Evolutionary conservation across 2,888 invertebrate genomes (phyloP), one percentile per base, ranked within the genome.

Genomic region (Adelphocoris suturalis): DNA sequence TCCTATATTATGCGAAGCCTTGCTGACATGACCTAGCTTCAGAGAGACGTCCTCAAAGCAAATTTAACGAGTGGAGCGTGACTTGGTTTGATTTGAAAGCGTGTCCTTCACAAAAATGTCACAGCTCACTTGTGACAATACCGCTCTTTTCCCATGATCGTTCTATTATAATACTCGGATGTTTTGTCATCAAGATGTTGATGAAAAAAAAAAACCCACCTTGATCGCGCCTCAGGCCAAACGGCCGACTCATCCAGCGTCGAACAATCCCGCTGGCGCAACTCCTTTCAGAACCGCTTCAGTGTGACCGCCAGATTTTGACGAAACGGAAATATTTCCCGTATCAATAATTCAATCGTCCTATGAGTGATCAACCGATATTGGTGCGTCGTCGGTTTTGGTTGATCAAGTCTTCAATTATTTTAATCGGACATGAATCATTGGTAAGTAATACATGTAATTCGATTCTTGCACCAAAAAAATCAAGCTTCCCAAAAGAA

Each of bases 271-370:
- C 3, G 68, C 68, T 68, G 23, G 68, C 68, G 68, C 68, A 68
- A 68, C 68, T 27, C 27, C 19, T 68, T 68, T 23, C 5, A 13
- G 2, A 23, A 68, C 68, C 68, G 11, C 68, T 7, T 37, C 37
- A 37, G 3, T 37, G 37, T 7, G 37, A 7, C 37, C 37, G n/a
- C 37, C 68, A 12, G 68, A 23, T 68, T 23, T 23, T 68, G 68
- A 68, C 68, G 68, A 68, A 68, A 68, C 68, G 68, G 68, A 68
- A 23, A 68, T 68, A 68, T 68, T 68, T 68, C 37, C 37, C 37
- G 37, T 37, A 37, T 37, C 37, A 7, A 37, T 37, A 37, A 2
- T 2, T 37, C 37, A 37, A 37, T 7, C 37, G 37, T 37, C 37
- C 37, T 37, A 7, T 7, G 37, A 37, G 37, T 37, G 7, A 37